phyloP scores from a whole-genome alignment of 2,113 vertebrate species.

The Nanorana parkeri region DNA sequence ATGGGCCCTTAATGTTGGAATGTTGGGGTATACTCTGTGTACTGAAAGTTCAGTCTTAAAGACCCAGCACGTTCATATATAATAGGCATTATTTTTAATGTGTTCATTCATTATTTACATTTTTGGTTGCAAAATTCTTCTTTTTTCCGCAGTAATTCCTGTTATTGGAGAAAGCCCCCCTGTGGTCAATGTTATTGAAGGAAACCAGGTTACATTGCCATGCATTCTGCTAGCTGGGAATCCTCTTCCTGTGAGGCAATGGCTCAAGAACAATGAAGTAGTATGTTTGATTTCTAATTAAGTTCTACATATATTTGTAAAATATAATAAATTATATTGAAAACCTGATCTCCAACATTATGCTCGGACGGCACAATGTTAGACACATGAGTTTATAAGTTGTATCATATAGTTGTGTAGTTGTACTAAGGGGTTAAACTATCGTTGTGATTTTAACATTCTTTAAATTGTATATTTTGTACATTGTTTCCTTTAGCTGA shows the following conservation, averaged over 20 bases:
- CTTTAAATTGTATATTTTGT: background rate
- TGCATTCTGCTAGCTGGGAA: slow-evolving; percentile 92
- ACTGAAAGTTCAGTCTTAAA: no score
- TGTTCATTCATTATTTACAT: no score
- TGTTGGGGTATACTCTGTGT: no score
- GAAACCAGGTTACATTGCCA: slow-evolving; percentile 89
- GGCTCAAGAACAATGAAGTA: slow-evolving; percentile 88
- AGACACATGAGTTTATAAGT: no score
- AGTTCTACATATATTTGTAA: background rate
- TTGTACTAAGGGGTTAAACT: no score
- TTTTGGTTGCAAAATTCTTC: background rate
- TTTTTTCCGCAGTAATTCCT: slow-evolving; percentile 77
- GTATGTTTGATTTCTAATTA: slow-evolving; percentile 69
- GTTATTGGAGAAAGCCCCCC: slow-evolving; percentile 86
- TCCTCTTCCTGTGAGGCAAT: slow-evolving; percentile 89
- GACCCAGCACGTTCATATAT: no score
- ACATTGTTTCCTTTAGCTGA: slow-evolving; percentile 74
- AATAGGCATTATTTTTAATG: no score
- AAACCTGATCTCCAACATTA: background rate
- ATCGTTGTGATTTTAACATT: no score
- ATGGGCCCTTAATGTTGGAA: no score
- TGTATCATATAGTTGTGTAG: no score
- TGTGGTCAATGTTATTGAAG: slow-evolving; percentile 84
- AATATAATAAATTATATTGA: background rate
- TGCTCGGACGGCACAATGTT: no score